Conservation (phyloP, 1,140 invertebrate genomes). For the Bilobella aurantiaca region DNA sequence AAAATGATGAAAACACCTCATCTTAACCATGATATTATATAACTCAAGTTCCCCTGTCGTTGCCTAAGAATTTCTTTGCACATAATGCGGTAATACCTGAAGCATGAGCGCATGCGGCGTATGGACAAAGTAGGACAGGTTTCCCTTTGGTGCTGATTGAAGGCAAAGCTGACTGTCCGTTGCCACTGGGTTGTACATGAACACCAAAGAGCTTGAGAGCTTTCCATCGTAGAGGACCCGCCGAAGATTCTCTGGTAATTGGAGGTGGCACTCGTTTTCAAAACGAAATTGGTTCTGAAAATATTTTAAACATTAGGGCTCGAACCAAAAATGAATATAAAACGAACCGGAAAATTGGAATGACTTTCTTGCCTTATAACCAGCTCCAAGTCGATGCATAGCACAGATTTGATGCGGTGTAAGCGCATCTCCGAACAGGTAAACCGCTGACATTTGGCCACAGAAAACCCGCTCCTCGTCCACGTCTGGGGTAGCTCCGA, state of each 20-base stretch:
- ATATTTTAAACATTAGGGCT: neutral
- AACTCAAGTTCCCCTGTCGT: slow-evolving; percentile 14
- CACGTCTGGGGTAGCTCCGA: slow-evolving; percentile 88
- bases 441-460: slow-evolving; percentile 98
- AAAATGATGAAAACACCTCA: too few relatives aligned
- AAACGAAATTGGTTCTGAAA: slow-evolving; percentile 92
- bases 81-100: too few relatives aligned
- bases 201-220: slow-evolving; percentile 89
- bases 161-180: slow-evolving; percentile 95
- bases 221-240: slow-evolving; percentile 97
- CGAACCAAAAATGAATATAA: neutral
- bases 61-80: too few relatives aligned
- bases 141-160: slow-evolving; percentile 93
- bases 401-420: slow-evolving; percentile 93
- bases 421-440: slow-evolving; percentile 92
- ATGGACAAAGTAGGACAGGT: slow-evolving; percentile 94
- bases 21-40: too few relatives aligned
- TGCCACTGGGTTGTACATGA: slow-evolving; percentile 99
- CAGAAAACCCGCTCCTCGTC: slow-evolving; percentile 96
- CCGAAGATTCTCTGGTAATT: slow-evolving; percentile 53
- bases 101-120: slow-evolving; percentile 97
- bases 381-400: slow-evolving; percentile 87
- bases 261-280: slow-evolving; percentile 93
- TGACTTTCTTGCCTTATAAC: slow-evolving; percentile 70
- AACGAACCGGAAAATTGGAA: neutral